phyloP scores from a whole-genome alignment of 2,888 invertebrate genomes.

The Tipula vernalis region DNA sequence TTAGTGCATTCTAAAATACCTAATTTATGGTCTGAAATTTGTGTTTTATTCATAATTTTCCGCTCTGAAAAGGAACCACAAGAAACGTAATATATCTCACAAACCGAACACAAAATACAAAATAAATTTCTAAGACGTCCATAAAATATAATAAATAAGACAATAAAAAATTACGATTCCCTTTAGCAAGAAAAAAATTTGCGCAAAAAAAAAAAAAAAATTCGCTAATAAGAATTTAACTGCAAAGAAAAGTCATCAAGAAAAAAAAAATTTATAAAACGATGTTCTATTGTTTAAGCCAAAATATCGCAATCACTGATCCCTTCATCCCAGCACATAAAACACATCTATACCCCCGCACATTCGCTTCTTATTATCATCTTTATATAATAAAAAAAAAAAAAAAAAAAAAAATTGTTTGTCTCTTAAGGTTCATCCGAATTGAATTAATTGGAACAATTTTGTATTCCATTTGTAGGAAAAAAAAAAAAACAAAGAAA shows the following conservation, averaged over 20 bases:
- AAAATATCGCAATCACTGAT: neutral
- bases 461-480: neutral
- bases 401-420: neutral
- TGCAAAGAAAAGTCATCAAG: neutral
- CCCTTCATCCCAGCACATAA: neutral
- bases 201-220: neutral
- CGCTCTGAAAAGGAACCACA: neutral
- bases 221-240: neutral
- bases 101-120: neutral
- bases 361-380: neutral
- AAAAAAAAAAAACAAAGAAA: neutral
- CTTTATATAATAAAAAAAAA: neutral
- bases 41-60: neutral
- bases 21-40: neutral
- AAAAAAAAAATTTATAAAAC: neutral
- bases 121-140: neutral
- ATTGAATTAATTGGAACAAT: neutral
- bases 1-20: neutral
- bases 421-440: neutral
- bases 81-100: neutral
- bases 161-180: neutral
- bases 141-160: neutral
- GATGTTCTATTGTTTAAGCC: neutral
- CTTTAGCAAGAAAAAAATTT: neutral
- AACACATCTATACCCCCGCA: neutral